Percentiles rank a stretch among this genome's conserved stretches.
Conservation (phyloP, 2,888 invertebrate species). For the Hirtodrosophila cameraria region DNA sequence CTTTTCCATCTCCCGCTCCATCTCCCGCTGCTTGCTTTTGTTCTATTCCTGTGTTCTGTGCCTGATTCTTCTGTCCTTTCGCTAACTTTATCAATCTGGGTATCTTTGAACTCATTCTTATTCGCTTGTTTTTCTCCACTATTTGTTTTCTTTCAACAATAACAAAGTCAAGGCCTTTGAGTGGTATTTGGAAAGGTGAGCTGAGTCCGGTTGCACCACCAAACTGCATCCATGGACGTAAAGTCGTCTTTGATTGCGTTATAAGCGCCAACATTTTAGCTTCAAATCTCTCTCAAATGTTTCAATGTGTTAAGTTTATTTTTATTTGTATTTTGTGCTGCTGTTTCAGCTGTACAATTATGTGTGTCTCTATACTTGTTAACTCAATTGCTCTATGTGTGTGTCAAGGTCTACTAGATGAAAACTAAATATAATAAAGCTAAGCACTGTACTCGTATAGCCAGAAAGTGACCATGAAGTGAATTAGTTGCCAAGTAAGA, state of each 20-base stretch:
- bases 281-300: not conserved
- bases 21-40: not conserved
- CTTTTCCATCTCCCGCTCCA: not conserved
- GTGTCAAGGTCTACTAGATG: too few species aligned
- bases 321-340: not conserved
- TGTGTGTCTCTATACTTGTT: too few species aligned
- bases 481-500: too few species aligned
- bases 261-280: conserved; percentile 38
- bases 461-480: too few species aligned
- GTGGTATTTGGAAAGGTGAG: not conserved
- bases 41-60: not conserved
- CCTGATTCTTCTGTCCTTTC: not conserved
- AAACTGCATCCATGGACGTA: conserved; percentile 26
- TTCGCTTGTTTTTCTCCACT: not conserved
- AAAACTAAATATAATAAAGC: too few species aligned
- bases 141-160: not conserved
- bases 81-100: conserved; percentile 20
- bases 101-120: conserved; percentile 15
- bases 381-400: too few species aligned
- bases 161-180: not conserved
- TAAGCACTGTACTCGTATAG: too few species aligned
- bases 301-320: not conserved
- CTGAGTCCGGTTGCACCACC: not conserved
- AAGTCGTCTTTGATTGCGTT: conserved; percentile 16
- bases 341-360: too few species aligned